Conservation (phyloP, 1,140 invertebrate species). For the Eupeodes corollae region DNA sequence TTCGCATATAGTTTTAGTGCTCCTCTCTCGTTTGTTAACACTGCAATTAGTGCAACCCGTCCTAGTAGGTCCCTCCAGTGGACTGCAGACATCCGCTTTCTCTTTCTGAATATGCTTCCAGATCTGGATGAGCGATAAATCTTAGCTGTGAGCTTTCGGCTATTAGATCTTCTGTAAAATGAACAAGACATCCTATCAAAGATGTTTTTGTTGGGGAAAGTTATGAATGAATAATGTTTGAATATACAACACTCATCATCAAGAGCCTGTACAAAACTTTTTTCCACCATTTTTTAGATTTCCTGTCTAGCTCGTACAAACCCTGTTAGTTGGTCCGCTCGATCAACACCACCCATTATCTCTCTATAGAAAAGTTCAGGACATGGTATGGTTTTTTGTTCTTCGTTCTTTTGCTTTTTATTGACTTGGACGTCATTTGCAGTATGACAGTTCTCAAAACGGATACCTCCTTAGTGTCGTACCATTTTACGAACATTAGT, state of each 20-base stretch:
- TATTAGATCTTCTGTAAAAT: slow-evolving; percentile 12
- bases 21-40: background rate
- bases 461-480: too few relatives aligned
- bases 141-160: slow-evolving; percentile 3
- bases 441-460: slow-evolving; percentile 15
- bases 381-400: slow-evolving; percentile 8
- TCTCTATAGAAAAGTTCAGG: slow-evolving; percentile 23
- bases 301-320: slow-evolving; percentile 16
- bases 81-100: background rate
- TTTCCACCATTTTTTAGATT: slow-evolving; percentile 9
- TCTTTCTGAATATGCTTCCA: background rate
- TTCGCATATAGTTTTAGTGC: background rate
- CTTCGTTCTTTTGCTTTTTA: too few relatives aligned
- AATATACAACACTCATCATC: too few relatives aligned
- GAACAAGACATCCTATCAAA: slow-evolving; percentile 8
- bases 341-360: too few relatives aligned
- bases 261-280: too few relatives aligned
- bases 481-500: too few relatives aligned
- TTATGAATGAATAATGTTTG: too few relatives aligned
- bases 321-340: too few relatives aligned
- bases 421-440: slow-evolving; percentile 3
- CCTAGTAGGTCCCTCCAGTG: background rate
- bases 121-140: background rate
- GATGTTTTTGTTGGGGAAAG: slow-evolving; percentile 3
- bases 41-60: background rate